These are phyloP conservation scores for Drosophila recens DNA, from an alignment of 2,888 invertebrate genomes.

Conservation along the genomic window DNA sequence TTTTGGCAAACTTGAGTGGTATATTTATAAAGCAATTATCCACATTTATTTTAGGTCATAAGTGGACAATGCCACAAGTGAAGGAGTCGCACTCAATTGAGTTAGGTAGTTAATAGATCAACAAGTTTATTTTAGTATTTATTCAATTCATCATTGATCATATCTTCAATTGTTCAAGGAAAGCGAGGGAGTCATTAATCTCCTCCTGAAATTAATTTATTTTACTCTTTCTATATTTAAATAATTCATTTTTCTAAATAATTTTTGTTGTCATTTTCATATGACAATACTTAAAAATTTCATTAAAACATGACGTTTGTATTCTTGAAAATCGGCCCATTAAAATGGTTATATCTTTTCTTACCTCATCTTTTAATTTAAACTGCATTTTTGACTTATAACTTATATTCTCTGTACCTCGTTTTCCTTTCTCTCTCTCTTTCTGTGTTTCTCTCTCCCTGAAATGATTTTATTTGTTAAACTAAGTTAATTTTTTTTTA, in stretches of 20 bases:
- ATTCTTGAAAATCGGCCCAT: too few relatives aligned
- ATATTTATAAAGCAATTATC: constrained; percentile 48
- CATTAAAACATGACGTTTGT: too few relatives aligned
- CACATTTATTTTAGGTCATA: constrained; percentile 22
- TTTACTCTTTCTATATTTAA: neutral
- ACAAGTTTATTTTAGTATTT: neutral
- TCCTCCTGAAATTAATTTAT: neutral
- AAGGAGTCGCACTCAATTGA: neutral
- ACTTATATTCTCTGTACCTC: too few relatives aligned
- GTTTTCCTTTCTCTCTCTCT: too few relatives aligned
- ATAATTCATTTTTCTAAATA: too few relatives aligned
- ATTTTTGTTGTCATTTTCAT: too few relatives aligned
- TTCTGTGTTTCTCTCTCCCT: too few relatives aligned
- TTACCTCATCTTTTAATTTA: neutral
- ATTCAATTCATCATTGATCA: neutral
- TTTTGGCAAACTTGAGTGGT: constrained; percentile 40
- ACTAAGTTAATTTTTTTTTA: neutral
- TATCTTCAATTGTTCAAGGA: neutral
- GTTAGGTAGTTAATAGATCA: neutral
- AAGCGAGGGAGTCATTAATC: neutral
- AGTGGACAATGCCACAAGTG: constrained; percentile 16
- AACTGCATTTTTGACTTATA: neutral
- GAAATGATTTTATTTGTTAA: too few relatives aligned
- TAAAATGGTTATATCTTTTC: neutral
- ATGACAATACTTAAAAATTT: too few relatives aligned